Evolutionary conservation across 1,140 invertebrate genomes (phyloP), one percentile per base, ranked within the genome.

Genomic region (Atopsyche davidsoni): DNA sequence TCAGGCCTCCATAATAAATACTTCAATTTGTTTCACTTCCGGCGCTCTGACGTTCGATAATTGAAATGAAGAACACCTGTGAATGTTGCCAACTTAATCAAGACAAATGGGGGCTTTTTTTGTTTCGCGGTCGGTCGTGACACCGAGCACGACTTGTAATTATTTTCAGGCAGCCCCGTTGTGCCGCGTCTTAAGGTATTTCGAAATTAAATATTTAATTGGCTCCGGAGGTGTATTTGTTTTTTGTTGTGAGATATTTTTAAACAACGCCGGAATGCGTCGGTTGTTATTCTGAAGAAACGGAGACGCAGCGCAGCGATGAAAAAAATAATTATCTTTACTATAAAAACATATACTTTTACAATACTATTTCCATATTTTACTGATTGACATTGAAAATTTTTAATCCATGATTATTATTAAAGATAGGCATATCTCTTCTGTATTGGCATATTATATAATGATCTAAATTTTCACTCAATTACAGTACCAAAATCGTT

Each of bases 61-160:
- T 58, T 58, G 55, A 58, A 53, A 58, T 53, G 43, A 58, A 58
- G 51, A 58, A 51, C 51, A 58, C 55, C 55, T 58, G 51, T 49
- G 51, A 47, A 54, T 54, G 46, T 48, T 39, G 38, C 44, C 19
- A 47, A 54, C 47, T 51, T 57, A 58, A 58, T 53, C 51, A 58
- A 53, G 55, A 58, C 51, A 48, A 58, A 58, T 44, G 19, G 17
- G 10, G 46, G 28, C 31, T 54, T 49, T 48, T 49, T 54, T 32
- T 34, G 14, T 47, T 46, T 48, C 14, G 10, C 22, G 38, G 19
- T 22, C 28, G 25, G 17, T 35, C 31, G 23, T 28, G 40, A 46
- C 55, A 51, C 22, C 41, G 18, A 32, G n/a, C 18, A 17, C 28
- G 39, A 28, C 51, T 31, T 51, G 53, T 58, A 43, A 53, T 58